Evolutionary conservation across 2,113 vertebrate genomes (phyloP).

Genomic region (Cisticola juncidis): DNA sequence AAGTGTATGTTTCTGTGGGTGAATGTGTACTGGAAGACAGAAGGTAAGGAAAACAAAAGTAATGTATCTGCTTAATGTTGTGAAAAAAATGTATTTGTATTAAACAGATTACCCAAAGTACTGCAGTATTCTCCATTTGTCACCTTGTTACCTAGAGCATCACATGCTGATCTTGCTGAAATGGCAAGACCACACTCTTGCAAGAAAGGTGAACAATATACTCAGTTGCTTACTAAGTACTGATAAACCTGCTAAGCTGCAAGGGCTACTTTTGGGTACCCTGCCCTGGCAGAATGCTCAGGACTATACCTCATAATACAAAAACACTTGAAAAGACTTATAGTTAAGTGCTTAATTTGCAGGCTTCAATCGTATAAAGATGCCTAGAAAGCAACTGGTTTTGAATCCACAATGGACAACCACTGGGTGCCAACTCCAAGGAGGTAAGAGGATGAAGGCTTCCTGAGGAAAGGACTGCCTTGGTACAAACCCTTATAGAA

Average conservation of each 20-base stretch:
- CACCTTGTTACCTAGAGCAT: not conserved
- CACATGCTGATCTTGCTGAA: not conserved
- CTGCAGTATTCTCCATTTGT: conserved; percentile 17
- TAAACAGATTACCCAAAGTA: conserved; percentile 71
- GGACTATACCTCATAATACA: not conserved
- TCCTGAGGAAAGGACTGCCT: not conserved
- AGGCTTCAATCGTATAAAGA: not conserved
- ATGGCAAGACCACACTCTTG: not conserved
- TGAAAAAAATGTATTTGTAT: conserved; percentile 80
- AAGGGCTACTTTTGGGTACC: not conserved
- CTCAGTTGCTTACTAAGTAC: not conserved
- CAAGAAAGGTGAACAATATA: not conserved
- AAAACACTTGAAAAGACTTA: not conserved
- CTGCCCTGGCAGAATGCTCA: not conserved
- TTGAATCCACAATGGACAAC: not conserved
- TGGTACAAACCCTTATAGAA: not conserved
- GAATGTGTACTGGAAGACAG: conserved; percentile 68
- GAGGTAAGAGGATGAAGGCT: not conserved
- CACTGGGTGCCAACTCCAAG: not conserved
- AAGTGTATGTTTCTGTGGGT: conserved; percentile 73
- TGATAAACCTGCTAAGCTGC: not conserved
- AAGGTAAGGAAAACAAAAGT: conserved; percentile 63
- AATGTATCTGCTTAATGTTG: conserved; percentile 73
- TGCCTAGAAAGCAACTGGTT: not conserved
- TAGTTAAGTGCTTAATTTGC: not conserved